Conservation (phyloP, 2,113 vertebrate genomes). For the Microtus montanus region DNA sequence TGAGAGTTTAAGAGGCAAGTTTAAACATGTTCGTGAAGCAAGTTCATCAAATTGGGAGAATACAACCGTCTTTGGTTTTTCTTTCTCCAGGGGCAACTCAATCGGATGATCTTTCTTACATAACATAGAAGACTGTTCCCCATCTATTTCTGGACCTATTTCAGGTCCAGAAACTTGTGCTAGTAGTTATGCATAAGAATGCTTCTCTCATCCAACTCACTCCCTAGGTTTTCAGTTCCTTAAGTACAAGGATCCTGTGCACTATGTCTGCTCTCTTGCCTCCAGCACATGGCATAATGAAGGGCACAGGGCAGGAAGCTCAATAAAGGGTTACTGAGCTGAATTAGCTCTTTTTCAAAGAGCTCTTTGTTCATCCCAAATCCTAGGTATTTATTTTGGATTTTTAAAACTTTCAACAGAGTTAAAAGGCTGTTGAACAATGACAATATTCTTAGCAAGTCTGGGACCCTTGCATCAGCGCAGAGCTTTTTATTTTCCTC, state of each 20-base stretch:
- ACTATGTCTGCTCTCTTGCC: not conserved
- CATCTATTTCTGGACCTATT: not conserved
- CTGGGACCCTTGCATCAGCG: not conserved
- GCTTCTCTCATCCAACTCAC: not conserved
- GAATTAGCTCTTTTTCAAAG: not conserved
- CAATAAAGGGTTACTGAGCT: not conserved
- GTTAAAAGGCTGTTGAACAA: slow-evolving; percentile 35
- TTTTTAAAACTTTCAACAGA: slow-evolving; percentile 32
- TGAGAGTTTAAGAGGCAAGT: not conserved
- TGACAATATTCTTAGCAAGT: not conserved
- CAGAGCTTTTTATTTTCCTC: not conserved
- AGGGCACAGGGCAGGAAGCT: not conserved
- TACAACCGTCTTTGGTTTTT: not conserved
- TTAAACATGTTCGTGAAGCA: not conserved
- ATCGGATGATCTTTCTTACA: not conserved
- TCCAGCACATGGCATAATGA: not conserved
- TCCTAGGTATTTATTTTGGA: not conserved
- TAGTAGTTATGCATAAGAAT: not conserved
- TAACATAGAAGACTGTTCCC: not conserved
- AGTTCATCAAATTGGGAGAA: not conserved
- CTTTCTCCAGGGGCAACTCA: not conserved
- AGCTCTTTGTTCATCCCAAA: not conserved
- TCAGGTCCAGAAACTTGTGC: not conserved
- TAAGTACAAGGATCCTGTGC: not conserved
- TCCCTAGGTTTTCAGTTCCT: not conserved